Evolutionary conservation across 2,113 vertebrate species (phyloP).

Genomic region (Xenopus borealis): DNA sequence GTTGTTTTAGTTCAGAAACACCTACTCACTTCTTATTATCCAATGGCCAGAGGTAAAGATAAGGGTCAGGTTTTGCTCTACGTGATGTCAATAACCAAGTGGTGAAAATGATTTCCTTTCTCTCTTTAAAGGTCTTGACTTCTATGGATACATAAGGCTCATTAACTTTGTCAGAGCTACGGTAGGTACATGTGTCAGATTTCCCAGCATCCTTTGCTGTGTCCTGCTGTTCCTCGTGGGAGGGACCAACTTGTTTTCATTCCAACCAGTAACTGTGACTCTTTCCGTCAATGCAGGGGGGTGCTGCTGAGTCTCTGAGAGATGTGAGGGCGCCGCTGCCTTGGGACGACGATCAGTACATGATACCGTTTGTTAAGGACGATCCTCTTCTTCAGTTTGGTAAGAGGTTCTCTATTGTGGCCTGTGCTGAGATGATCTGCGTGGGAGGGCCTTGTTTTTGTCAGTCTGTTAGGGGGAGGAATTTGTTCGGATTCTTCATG

Average conservation of each 20-base stretch:
- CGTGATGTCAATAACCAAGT: no score
- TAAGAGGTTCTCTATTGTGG: constrained; percentile 51
- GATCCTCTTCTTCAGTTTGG: constrained; percentile 89
- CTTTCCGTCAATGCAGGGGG: constrained; percentile 67
- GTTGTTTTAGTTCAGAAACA: no score
- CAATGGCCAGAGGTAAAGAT: background rate
- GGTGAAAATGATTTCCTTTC: background rate
- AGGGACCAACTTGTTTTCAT: background rate
- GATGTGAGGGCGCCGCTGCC: constrained; percentile 65
- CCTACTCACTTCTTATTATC: no score
- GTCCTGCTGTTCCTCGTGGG: no score
- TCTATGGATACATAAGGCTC: constrained; percentile 91
- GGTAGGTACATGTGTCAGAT: constrained; percentile 63
- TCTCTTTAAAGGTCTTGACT: constrained; percentile 76
- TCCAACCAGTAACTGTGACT: background rate
- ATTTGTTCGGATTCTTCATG: no score
- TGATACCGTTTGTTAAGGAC: constrained; percentile 82
- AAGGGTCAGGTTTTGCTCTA: no score
- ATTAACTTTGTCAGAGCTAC: constrained; percentile 88
- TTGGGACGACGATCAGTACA: constrained; percentile 85
- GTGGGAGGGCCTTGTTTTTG: no score
- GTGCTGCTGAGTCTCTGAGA: constrained; percentile 65
- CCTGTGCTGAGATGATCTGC: no score
- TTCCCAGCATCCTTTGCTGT: no score
- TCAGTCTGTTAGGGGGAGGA: no score